Evolutionary conservation across 2,888 invertebrate genomes (phyloP).

Genomic region (Petrolisthes manimaculis): DNA sequence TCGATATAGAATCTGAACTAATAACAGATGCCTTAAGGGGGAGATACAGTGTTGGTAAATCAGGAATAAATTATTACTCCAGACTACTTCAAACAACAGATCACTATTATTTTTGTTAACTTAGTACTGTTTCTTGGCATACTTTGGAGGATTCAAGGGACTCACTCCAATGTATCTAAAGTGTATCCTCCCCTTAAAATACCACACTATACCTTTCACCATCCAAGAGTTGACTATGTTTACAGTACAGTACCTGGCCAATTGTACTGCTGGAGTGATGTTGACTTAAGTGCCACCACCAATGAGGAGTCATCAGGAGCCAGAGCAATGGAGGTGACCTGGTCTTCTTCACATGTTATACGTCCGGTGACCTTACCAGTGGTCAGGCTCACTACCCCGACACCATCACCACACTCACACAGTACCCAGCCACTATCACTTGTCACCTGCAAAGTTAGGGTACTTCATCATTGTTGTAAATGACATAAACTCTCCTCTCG

Average conservation of each 20-base stretch:
- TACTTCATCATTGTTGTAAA: too few species aligned
- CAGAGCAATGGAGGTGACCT: slow-evolving; percentile 45
- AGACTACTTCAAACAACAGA: too few species aligned
- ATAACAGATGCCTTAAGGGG: not conserved
- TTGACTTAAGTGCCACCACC: slow-evolving; percentile 54
- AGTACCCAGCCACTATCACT: slow-evolving; percentile 39
- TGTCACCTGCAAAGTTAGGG: slow-evolving; percentile 37
- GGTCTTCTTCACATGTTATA: slow-evolving; percentile 53
- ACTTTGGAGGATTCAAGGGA: too few species aligned
- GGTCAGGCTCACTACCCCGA: slow-evolving; percentile 40
- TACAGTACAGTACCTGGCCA: slow-evolving; percentile 47
- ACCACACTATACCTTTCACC: not conserved
- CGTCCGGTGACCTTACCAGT: slow-evolving; percentile 46
- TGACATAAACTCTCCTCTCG: too few species aligned
- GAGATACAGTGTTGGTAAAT: too few species aligned
- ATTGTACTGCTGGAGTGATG: slow-evolving; percentile 44
- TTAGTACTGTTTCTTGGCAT: too few species aligned
- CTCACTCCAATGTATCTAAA: too few species aligned
- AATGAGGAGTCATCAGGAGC: slow-evolving; percentile 53
- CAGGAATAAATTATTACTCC: too few species aligned
- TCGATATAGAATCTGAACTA: not conserved
- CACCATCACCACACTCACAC: slow-evolving; percentile 51
- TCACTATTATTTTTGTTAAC: too few species aligned
- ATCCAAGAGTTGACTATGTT: not conserved
- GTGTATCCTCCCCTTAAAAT: too few species aligned